phyloP scores from a whole-genome alignment of 2,113 vertebrate genomes.

The Atrichornis clamosus region DNA sequence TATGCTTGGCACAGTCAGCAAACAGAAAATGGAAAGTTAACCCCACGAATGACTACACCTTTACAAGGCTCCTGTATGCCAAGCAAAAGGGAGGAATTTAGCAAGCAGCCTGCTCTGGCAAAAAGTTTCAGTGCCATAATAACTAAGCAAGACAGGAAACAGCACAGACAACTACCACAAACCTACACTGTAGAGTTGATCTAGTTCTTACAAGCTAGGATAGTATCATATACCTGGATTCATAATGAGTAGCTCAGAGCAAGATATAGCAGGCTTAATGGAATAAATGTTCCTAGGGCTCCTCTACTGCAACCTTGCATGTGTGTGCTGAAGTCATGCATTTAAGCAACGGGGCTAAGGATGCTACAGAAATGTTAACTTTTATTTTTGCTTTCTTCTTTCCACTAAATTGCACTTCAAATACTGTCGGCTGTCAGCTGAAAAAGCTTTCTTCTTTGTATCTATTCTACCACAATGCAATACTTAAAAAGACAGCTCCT shows the following conservation, averaged over 20 bases:
- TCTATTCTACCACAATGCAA: not conserved
- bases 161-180: not conserved
- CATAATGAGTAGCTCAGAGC: not conserved
- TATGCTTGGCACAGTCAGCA: not conserved
- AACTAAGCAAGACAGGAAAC: not conserved
- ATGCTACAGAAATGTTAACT: not conserved
- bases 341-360: not conserved
- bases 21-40: not conserved
- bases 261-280: not conserved
- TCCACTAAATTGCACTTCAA: not conserved
- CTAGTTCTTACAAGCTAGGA: not conserved
- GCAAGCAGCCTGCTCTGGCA: not conserved
- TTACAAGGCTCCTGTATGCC: not conserved
- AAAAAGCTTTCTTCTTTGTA: not conserved
- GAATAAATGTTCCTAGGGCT: not conserved
- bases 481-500: not conserved
- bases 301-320: not conserved
- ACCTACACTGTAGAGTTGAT: not conserved
- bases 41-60: not conserved
- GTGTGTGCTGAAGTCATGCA: not conserved
- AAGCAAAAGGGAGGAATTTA: not conserved
- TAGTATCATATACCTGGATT: not conserved
- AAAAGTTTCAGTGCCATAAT: not conserved
- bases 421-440: not conserved
- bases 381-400: not conserved